A percentile compares a stretch with the other conserved stretches of the same genome.
phyloP scores from a whole-genome alignment of 2,888 invertebrate genomes.

The Tanytarsus gracilentus region DNA sequence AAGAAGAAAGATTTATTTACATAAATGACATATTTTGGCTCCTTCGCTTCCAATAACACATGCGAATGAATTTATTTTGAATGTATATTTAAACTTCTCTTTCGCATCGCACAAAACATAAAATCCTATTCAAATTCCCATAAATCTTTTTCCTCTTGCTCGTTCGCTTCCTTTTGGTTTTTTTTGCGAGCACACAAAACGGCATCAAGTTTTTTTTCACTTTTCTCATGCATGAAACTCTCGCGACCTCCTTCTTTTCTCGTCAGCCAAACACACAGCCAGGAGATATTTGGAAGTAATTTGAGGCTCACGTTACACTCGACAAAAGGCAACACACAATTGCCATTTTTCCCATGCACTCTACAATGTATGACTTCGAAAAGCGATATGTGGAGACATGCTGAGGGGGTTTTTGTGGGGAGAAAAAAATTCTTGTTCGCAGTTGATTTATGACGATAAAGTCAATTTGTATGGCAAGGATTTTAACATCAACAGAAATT shows the following conservation, averaged over 20 bases:
- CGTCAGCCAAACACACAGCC: constrained; percentile 17
- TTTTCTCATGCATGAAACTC: no score
- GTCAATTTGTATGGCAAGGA: constrained; percentile 8
- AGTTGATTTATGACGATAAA: constrained; percentile 2
- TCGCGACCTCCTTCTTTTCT: background rate
- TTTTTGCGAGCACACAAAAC: background rate
- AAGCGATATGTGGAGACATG: no score
- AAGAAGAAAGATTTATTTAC: constrained; percentile 26
- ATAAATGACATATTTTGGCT: constrained; percentile 28
- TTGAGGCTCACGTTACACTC: constrained; percentile 13
- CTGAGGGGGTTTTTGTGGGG: no score
- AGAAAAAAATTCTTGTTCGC: background rate
- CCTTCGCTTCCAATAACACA: constrained; percentile 18
- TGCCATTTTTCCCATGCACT: background rate
- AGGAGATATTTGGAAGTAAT: constrained; percentile 25
- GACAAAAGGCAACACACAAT: no score
- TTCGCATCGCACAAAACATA: constrained; percentile 21
- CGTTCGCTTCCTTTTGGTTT: background rate
- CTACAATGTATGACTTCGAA: no score
- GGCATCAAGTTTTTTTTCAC: no score
- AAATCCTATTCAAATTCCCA: constrained; percentile 28
- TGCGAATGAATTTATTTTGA: constrained; percentile 22
- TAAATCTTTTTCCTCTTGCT: constrained; percentile 19
- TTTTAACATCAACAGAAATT: background rate
- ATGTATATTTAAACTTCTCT: constrained; percentile 24